Base-by-base conservation (phyloP, 2,797 vertebrate species). In the Pteropus rufus region DNA sequence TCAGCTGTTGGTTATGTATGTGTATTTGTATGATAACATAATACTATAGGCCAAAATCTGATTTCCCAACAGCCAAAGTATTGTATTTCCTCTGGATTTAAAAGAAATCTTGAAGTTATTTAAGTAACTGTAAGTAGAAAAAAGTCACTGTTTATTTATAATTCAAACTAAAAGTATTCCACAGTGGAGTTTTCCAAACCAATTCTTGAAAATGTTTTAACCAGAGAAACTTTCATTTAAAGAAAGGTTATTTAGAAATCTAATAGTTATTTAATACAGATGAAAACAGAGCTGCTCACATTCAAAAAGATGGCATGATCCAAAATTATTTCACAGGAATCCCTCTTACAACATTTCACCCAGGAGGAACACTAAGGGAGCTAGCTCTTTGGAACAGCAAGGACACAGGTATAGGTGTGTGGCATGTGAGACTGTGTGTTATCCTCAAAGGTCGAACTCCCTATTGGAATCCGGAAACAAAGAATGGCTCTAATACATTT, bases 101-200 rank as follows among this genome's bases (percentile, higher is more conserved):
- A 81, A 23, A 76, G 24, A 76, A 41, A 58, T 41, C 14, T 72
- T 93, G 6, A 88, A 84, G 60, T 5, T 79, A 21, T 80, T 80
- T 18, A 76, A 86, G 7, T 46, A 79, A 84, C 1, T 60, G 6
- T 52, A 9, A 41, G 26, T 73, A 89, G 54, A 3, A 46, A 70
- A 79, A 82, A 56, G 1, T 83, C 10, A 89, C 0, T 10, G 81
- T 36, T 69, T 0, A 46, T 86, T 85, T 95, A 84, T 79, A 87
- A 11, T 80, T 75, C 76, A 69, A 93, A 75, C 14, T 44, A 60
- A 87, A 73, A 34, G 15, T 18, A 69, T 62, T 19, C 7, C 41
- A 54, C 2, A 67, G 11, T 54, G 21, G 19, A 76, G 41, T 86
- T 72, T 86, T 39, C 46, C 46, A 46, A 46, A 46, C 8, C 12